Evolutionary conservation across 2,113 vertebrate genomes (phyloP).

Genomic region (Antennarius striatus): DNA sequence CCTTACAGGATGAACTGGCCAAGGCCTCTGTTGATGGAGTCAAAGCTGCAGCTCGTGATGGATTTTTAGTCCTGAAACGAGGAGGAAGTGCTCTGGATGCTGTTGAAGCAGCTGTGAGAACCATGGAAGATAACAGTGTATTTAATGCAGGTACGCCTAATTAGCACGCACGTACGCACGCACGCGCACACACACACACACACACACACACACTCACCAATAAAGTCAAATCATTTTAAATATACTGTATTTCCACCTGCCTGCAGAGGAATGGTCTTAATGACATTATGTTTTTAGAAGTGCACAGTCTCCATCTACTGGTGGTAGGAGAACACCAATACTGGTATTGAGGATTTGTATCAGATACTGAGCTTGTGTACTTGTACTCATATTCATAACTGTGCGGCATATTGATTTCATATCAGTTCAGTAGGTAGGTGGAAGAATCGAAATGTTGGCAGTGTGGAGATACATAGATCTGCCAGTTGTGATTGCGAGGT

Average conservation of each 20-base stretch:
- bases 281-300: not conserved
- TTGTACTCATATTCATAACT: no score
- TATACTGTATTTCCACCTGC: not conserved
- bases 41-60: constrained; percentile 61
- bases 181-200: no score
- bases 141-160: constrained; percentile 77
- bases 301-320: constrained; percentile 54
- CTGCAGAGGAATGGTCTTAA: not conserved
- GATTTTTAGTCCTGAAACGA: constrained; percentile 55
- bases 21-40: constrained; percentile 64
- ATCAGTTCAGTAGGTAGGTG: no score
- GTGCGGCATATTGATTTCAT: no score
- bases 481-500: constrained; percentile 12
- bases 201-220: no score
- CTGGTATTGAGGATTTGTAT: not conserved
- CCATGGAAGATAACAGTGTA: constrained; percentile 70
- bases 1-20: constrained; percentile 64
- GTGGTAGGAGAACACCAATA: not conserved
- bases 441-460: no score
- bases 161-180: no score
- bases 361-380: no score
- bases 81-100: constrained; percentile 68
- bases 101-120: constrained; percentile 72
- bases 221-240: no score
- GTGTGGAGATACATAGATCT: not conserved